phyloP scores from a whole-genome alignment of 2,797 vertebrate genomes.

The Brachymystax lenok region DNA sequence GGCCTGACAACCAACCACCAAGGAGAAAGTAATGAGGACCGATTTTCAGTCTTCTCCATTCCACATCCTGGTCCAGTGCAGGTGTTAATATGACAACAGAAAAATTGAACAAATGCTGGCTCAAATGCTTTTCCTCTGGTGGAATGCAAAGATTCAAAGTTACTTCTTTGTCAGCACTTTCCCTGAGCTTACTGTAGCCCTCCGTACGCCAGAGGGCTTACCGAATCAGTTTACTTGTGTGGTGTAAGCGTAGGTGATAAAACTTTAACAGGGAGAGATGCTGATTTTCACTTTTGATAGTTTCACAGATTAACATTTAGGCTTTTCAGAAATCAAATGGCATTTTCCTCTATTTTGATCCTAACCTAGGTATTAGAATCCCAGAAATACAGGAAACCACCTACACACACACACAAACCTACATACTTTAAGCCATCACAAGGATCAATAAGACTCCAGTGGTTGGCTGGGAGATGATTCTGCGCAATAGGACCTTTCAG shows the following conservation, averaged over 20 bases:
- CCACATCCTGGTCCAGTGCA: conserved; percentile 45
- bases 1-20: background rate
- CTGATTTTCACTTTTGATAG: too few species aligned
- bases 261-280: too few species aligned
- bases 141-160: conserved; percentile 49
- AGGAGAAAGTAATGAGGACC: conserved; percentile 62
- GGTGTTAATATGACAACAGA: conserved; percentile 20
- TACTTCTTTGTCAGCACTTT: conserved; percentile 65
- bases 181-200: background rate
- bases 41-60: conserved; percentile 62
- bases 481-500: background rate
- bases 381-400: too few species aligned
- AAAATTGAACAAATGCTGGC: too few species aligned
- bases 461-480: conserved; percentile 16
- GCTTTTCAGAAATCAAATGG: too few species aligned
- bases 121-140: conserved; percentile 13
- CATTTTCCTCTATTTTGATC: too few species aligned
- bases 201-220: background rate
- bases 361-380: too few species aligned
- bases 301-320: too few species aligned
- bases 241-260: too few species aligned
- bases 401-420: background rate
- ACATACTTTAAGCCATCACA: background rate
- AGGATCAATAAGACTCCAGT: background rate
- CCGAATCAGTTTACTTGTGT: background rate